These are phyloP conservation scores for Callimorpha dominula DNA, from an alignment of 2,888 invertebrate species.

Conservation along the genomic window DNA sequence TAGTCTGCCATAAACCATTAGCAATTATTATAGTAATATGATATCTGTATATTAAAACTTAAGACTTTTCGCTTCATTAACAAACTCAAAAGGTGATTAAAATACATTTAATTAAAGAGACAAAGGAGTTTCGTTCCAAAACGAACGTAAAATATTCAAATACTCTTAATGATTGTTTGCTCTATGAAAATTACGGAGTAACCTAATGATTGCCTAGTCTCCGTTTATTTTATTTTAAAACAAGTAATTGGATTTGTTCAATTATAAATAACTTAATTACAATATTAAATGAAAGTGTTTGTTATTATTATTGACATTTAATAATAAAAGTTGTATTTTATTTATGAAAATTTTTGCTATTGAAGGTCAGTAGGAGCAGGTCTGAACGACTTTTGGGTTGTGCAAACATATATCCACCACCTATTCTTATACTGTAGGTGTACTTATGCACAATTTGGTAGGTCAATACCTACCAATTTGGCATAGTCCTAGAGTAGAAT, in stretches of 20 bases:
- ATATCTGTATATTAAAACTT: conserved; percentile 4
- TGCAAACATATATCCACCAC: too few relatives aligned
- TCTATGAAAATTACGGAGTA: conserved; percentile 22
- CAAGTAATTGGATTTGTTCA: conserved; percentile 28
- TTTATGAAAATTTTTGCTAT: too few relatives aligned
- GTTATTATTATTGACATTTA: neutral
- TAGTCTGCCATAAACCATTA: neutral
- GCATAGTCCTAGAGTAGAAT: too few relatives aligned
- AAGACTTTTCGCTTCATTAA: conserved; percentile 7
- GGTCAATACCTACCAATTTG: too few relatives aligned
- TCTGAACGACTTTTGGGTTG: too few relatives aligned
- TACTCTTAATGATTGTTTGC: conserved; percentile 28
- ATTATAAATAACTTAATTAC: conserved; percentile 14
- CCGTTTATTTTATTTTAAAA: conserved; percentile 22
- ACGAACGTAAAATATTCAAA: conserved; percentile 35
- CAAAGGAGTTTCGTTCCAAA: conserved; percentile 25
- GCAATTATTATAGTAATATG: neutral
- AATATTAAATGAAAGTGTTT: conserved; percentile 24
- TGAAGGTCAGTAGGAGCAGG: too few relatives aligned
- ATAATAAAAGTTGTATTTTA: neutral
- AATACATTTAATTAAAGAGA: conserved; percentile 20
- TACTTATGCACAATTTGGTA: too few relatives aligned
- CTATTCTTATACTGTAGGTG: too few relatives aligned
- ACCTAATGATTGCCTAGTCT: conserved; percentile 30
- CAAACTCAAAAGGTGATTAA: conserved; percentile 14